A percentile compares a stretch with the other conserved stretches of the same genome.
phyloP scores from a whole-genome alignment of 2,113 vertebrate species.

The Zosterops pallidus region DNA sequence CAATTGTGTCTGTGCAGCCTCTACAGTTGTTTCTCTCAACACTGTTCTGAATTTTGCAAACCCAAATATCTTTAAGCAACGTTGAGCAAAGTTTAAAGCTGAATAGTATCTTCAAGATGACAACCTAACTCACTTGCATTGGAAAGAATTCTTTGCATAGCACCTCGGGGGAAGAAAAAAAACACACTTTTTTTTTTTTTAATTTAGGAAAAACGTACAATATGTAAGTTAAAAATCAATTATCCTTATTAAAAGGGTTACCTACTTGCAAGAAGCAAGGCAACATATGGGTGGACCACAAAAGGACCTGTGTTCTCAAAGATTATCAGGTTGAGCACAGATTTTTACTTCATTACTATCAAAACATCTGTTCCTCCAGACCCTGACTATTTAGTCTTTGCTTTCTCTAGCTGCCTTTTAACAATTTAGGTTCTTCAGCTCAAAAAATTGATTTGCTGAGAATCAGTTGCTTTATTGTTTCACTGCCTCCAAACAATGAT shows the following conservation, averaged over 20 bases:
- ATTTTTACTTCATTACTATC: not conserved
- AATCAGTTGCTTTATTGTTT: not conserved
- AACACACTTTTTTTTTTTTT: not conserved
- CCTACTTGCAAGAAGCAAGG: not conserved
- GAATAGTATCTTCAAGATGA: not conserved
- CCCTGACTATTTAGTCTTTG: not conserved
- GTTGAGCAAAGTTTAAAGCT: not conserved
- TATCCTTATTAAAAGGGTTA: not conserved
- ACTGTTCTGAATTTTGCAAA: not conserved
- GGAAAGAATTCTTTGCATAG: not conserved
- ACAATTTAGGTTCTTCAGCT: not conserved
- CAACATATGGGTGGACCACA: not conserved
- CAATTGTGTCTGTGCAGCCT: rapidly evolving
- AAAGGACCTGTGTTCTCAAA: not conserved
- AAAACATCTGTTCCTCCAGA: not conserved
- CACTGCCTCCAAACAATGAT: not conserved
- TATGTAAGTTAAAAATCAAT: not conserved
- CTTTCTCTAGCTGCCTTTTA: not conserved
- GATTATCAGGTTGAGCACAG: not conserved
- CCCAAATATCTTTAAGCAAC: not conserved
- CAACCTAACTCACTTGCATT: not conserved
- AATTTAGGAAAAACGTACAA: not conserved
- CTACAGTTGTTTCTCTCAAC: not conserved
- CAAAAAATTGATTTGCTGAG: not conserved
- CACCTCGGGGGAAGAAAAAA: not conserved